Percentiles rank a stretch among this genome's conserved stretches.
These are phyloP conservation scores for Oscheius sp. DNA, from an alignment of 2,888 invertebrate genomes.

Conservation along the genomic window DNA sequence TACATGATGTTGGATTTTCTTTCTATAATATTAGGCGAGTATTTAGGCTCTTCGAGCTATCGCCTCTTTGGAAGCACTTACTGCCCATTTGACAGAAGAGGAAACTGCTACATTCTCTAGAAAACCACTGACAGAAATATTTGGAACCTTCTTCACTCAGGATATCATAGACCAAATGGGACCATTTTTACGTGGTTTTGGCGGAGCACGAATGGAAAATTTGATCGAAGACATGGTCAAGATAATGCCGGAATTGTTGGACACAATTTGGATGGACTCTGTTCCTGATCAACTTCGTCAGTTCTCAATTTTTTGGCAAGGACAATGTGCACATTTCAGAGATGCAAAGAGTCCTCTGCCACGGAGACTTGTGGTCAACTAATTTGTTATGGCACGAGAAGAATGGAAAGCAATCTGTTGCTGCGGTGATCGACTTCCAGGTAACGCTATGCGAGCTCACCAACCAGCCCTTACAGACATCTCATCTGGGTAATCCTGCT, in stretches of 20 bases:
- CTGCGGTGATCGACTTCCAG: slow-evolving; percentile 32
- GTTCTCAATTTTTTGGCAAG: background rate
- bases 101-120: slow-evolving; percentile 11
- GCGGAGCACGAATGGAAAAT: slow-evolving; percentile 19
- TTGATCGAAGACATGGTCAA: slow-evolving; percentile 1
- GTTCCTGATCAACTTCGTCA: slow-evolving; percentile 19
- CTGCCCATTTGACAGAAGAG: slow-evolving; percentile 20
- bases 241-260: slow-evolving; percentile 10
- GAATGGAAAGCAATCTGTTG: slow-evolving; percentile 4
- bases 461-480: slow-evolving; percentile 7
- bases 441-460: background rate
- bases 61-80: slow-evolving; percentile 17
- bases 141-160: slow-evolving; percentile 28
- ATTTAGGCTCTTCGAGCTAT: slow-evolving; percentile 20
- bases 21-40: background rate
- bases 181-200: slow-evolving; percentile 16
- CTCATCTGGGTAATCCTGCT: slow-evolving; percentile 32
- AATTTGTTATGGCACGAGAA: slow-evolving; percentile 20
- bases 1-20: slow-evolving; percentile 2
- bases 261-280: background rate
- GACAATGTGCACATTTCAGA: no score
- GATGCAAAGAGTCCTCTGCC: slow-evolving; percentile 22
- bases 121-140: slow-evolving; percentile 29
- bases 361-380: slow-evolving; percentile 33
- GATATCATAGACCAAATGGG: slow-evolving; percentile 11